These are phyloP conservation scores for Epiblema foenella DNA, from an alignment of 2,888 invertebrate species.

Conservation along the genomic window DNA sequence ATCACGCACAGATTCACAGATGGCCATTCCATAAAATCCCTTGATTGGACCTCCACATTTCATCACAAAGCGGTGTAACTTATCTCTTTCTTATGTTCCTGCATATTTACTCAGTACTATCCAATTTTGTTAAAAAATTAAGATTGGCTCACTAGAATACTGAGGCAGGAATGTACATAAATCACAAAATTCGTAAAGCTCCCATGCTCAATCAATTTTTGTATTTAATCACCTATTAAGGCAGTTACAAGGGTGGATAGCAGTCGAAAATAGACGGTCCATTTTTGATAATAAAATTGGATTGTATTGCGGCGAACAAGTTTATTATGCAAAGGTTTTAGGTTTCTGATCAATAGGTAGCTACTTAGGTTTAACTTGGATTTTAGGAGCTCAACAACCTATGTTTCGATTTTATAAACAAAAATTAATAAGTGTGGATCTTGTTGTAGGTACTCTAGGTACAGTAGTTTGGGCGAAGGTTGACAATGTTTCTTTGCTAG, in stretches of 20 bases:
- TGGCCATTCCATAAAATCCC: too few relatives aligned
- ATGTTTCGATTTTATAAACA: neutral
- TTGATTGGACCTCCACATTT: neutral
- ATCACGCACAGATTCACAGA: too few relatives aligned
- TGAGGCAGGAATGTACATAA: neutral
- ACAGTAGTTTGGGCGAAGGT: too few relatives aligned
- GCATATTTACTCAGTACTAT: neutral
- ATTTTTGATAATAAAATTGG: slow-evolving; percentile 24
- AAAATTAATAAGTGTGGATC: neutral
- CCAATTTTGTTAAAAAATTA: neutral
- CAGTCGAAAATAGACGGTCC: slow-evolving; percentile 22
- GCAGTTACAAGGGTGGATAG: slow-evolving; percentile 2
- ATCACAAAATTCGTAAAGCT: neutral
- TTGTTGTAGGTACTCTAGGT: too few relatives aligned
- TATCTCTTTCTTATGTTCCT: neutral
- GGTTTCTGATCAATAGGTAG: slow-evolving; percentile 4
- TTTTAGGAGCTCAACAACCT: neutral
- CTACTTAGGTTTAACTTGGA: slow-evolving; percentile 8
- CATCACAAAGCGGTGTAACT: neutral
- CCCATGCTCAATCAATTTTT: slow-evolving; percentile 14
- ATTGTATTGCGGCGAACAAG: slow-evolving; percentile 34
- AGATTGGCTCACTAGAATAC: neutral
- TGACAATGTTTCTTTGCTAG: too few relatives aligned
- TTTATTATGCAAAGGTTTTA: slow-evolving; percentile 22
- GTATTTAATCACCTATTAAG: slow-evolving; percentile 13